Conservation (phyloP, 2,888 invertebrate species). For the Rhamphomyia laevipes region DNA sequence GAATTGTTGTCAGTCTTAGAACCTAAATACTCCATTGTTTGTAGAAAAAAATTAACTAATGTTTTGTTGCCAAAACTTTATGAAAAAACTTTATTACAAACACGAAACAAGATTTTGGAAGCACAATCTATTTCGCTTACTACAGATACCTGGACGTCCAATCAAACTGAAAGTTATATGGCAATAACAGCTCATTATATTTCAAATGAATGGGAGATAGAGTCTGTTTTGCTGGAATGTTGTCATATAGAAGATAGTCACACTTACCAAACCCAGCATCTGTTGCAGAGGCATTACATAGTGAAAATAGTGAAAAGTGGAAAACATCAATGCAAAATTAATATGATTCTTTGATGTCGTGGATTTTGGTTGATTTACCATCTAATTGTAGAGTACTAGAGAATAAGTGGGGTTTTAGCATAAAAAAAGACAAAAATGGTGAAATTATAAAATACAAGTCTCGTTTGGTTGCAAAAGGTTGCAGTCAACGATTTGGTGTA, state of each 20-base stretch:
- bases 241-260: no score
- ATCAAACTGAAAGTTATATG: neutral
- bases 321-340: no score
- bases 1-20: no score
- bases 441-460: neutral
- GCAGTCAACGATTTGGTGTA: constrained; percentile 12
- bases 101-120: neutral
- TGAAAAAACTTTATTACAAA: neutral
- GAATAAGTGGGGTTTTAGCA: no score
- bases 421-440: no score
- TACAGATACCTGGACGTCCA: neutral
- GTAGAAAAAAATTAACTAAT: no score
- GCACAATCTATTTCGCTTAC: neutral
- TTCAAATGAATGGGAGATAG: no score
- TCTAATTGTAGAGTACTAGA: no score
- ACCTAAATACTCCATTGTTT: no score
- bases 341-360: neutral
- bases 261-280: neutral
- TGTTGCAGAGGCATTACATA: neutral
- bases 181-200: neutral
- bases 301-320: no score
- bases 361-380: constrained; percentile 13
- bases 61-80: no score
- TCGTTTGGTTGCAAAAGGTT: constrained; percentile 10
- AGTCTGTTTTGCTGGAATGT: no score